These are phyloP conservation scores for Drosophila hydei DNA, from an alignment of 1,140 invertebrate genomes.

Conservation along the genomic window DNA sequence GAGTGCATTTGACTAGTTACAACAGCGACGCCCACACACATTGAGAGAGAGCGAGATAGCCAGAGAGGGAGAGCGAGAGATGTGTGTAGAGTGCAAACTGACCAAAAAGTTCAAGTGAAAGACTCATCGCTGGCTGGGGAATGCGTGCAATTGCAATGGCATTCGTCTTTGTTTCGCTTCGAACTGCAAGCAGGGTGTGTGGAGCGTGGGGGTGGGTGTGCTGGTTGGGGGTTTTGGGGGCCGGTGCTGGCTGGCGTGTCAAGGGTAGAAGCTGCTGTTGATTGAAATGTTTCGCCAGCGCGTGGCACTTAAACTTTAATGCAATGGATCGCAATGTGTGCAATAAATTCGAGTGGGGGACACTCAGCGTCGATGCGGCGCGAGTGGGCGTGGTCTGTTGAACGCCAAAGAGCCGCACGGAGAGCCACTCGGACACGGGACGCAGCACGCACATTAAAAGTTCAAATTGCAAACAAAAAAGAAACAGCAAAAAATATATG, in stretches of 20 bases:
- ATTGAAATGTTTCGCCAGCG: conserved; percentile 73
- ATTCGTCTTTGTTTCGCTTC: conserved; percentile 4
- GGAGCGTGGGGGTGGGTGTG: neutral
- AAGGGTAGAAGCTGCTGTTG: conserved; percentile 28
- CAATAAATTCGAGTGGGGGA: conserved; percentile 58
- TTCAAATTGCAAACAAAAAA: conserved; percentile 68
- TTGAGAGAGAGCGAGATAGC: neutral
- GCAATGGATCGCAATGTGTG: conserved; percentile 61
- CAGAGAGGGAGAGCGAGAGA: conserved; percentile 6
- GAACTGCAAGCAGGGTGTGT: neutral
- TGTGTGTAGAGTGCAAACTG: conserved; percentile 25
- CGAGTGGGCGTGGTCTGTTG: neutral
- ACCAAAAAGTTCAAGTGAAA: conserved; percentile 53
- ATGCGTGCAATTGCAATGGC: conserved; percentile 31
- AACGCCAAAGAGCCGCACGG: conserved; percentile 35
- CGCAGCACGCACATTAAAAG: conserved; percentile 76
- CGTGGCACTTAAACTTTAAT: conserved; percentile 72
- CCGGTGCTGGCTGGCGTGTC: neutral
- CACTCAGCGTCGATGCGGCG: neutral
- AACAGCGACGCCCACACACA: conserved; percentile 16
- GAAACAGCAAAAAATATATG: conserved; percentile 2
- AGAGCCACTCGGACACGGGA: conserved; percentile 40
- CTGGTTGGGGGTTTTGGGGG: neutral
- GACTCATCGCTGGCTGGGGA: conserved; percentile 24
- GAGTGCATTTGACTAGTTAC: conserved; percentile 37